phyloP scores from a whole-genome alignment of 2,888 invertebrate genomes.

The Deilephila elpenor region DNA sequence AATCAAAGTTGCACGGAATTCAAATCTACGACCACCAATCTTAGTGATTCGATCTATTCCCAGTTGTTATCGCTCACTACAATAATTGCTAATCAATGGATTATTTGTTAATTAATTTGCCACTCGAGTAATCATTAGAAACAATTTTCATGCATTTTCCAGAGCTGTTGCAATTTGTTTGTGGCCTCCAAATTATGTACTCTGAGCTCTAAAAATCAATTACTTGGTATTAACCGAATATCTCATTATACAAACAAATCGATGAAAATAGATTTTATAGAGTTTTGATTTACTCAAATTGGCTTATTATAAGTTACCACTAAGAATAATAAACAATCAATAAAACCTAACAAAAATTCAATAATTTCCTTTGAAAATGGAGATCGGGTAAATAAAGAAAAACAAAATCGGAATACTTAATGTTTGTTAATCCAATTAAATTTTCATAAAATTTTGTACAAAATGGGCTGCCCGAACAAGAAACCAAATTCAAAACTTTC shows the following conservation, averaged over 20 bases:
- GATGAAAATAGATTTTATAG: background rate
- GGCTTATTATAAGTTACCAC: too few relatives aligned
- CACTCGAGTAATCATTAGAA: slow-evolving; percentile 17
- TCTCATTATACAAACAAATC: background rate
- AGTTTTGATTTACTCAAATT: background rate
- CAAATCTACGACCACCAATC: background rate
- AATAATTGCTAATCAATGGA: slow-evolving; percentile 4
- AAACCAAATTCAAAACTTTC: too few relatives aligned
- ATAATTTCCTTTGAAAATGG: too few relatives aligned
- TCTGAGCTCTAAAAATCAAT: background rate
- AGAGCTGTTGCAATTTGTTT: slow-evolving; percentile 18
- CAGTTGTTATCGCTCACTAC: too few relatives aligned
- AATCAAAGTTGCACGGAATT: too few relatives aligned
- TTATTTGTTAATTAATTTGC: background rate
- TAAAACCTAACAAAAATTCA: too few relatives aligned
- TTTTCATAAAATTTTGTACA: too few relatives aligned
- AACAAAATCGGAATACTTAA: too few relatives aligned
- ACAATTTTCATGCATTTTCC: slow-evolving; percentile 25
- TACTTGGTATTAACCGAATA: background rate
- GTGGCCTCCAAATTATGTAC: slow-evolving; percentile 4
- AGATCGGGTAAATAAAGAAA: too few relatives aligned
- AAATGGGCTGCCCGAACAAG: too few relatives aligned
- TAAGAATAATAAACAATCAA: too few relatives aligned
- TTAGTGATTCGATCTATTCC: background rate
- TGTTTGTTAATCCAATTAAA: too few relatives aligned